Evolutionary conservation across 2,888 invertebrate species (phyloP).

Genomic region (Lithophane socia): DNA sequence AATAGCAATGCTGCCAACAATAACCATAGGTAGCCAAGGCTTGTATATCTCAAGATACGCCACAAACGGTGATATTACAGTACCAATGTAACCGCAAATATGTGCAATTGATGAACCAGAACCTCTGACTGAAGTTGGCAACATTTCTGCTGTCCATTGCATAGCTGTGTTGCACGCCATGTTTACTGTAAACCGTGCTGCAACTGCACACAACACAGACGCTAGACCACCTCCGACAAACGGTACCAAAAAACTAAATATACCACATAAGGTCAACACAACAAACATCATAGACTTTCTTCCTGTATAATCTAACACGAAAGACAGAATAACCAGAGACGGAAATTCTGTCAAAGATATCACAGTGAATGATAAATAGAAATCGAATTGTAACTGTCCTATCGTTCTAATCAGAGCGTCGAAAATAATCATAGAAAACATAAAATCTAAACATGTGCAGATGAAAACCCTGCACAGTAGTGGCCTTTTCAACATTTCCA

Average conservation of each 20-base stretch:
- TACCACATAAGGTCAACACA: slow-evolving; percentile 65
- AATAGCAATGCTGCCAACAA: slow-evolving; percentile 72
- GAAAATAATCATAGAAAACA: slow-evolving; percentile 76
- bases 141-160: slow-evolving; percentile 82
- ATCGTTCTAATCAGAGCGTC: slow-evolving; percentile 80
- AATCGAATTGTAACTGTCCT: slow-evolving; percentile 78
- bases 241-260: slow-evolving; percentile 76
- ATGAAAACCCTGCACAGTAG: slow-evolving; percentile 75
- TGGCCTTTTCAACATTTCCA: slow-evolving; percentile 75
- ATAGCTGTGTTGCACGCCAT: slow-evolving; percentile 76
- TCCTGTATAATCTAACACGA: slow-evolving; percentile 78
- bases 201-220: slow-evolving; percentile 79
- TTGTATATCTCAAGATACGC: slow-evolving; percentile 77
- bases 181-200: slow-evolving; percentile 80
- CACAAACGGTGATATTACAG: slow-evolving; percentile 81
- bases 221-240: slow-evolving; percentile 75
- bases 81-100: slow-evolving; percentile 78
- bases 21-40: slow-evolving; percentile 78
- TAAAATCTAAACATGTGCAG: slow-evolving; percentile 75
- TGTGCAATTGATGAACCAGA: slow-evolving; percentile 79
- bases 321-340: slow-evolving; percentile 77
- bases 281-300: slow-evolving; percentile 76
- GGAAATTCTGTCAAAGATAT: slow-evolving; percentile 83
- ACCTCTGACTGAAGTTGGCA: slow-evolving; percentile 82
- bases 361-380: slow-evolving; percentile 81